Evolutionary conservation across 1,140 invertebrate genomes (phyloP).

Genomic region (Ctenoplectra terminalis): DNA sequence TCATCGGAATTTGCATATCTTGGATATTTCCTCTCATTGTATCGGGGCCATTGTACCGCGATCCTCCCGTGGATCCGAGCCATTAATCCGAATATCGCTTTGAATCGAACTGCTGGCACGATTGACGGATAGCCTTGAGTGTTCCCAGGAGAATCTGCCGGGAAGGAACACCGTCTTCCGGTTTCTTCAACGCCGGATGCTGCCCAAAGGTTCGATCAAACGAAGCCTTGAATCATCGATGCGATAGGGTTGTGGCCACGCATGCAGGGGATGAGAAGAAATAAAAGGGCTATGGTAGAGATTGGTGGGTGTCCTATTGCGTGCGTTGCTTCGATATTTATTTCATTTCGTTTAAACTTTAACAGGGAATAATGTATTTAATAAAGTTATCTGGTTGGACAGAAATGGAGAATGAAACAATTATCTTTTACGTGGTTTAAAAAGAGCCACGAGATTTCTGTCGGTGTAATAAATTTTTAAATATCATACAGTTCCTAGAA

Average conservation of each 20-base stretch:
- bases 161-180: constrained; percentile 61
- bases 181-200: constrained; percentile 61
- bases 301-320: constrained; percentile 10
- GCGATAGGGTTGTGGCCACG: not conserved
- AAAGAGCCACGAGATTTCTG: too few relatives aligned
- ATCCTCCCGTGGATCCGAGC: constrained; percentile 77
- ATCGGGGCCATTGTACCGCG: constrained; percentile 76
- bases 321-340: not conserved
- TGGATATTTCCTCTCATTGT: constrained; percentile 83
- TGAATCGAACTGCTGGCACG: constrained; percentile 74
- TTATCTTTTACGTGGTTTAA: too few relatives aligned
- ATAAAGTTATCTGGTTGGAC: too few relatives aligned
- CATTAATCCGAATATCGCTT: constrained; percentile 82
- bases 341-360: too few relatives aligned
- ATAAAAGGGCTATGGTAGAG: rapidly evolving
- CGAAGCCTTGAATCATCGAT: constrained; percentile 20
- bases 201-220: constrained; percentile 8
- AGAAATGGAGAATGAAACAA: too few relatives aligned
- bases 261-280: not conserved
- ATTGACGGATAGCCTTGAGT: constrained; percentile 81
- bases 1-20: constrained; percentile 83
- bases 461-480: too few relatives aligned
- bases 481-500: too few relatives aligned
- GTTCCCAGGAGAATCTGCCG: constrained; percentile 78
- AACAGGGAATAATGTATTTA: too few relatives aligned